These are phyloP conservation scores for Archilochus colubris DNA, from an alignment of 2,113 vertebrate genomes.

Conservation along the genomic window DNA sequence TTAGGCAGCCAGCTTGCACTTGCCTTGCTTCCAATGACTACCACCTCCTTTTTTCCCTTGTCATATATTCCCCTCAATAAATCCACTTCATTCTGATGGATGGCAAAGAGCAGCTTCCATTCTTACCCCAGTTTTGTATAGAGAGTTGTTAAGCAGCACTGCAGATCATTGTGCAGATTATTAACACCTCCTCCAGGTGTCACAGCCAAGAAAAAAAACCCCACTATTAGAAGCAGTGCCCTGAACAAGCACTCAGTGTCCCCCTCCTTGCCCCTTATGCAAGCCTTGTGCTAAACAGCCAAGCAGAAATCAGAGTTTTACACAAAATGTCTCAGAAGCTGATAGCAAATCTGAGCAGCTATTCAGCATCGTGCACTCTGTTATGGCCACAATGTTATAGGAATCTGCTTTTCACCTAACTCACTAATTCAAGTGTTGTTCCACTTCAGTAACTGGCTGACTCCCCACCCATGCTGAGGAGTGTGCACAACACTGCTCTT, in stretches of 20 bases:
- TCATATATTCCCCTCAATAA: neutral
- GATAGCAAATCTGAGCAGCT: conserved; percentile 21
- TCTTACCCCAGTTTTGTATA: neutral
- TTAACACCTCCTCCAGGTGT: conserved; percentile 34
- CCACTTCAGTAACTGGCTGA: conserved; percentile 27
- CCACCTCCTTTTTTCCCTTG: neutral
- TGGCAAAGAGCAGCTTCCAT: conserved; percentile 10
- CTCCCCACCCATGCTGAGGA: conserved; percentile 40
- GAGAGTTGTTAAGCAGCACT: neutral
- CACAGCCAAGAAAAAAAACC: conserved; percentile 54
- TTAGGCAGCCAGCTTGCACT: neutral
- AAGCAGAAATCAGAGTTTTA: conserved; percentile 38
- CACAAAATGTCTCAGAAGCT: neutral
- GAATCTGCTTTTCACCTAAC: conserved; percentile 58
- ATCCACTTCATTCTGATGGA: neutral
- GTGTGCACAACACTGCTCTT: neutral
- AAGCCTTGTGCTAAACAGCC: neutral
- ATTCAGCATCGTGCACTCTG: neutral
- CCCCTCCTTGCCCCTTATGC: neutral
- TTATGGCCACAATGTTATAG: conserved; percentile 22
- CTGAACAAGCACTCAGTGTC: neutral
- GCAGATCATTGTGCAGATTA: conserved; percentile 32
- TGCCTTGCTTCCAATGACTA: conserved; percentile 14
- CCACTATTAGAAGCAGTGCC: neutral
- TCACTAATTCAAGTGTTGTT: neutral